Percentiles rank a stretch among this genome's conserved stretches.
These are phyloP conservation scores for Spizaetus ornatus DNA, from an alignment of 2,113 vertebrate genomes.

Conservation along the genomic window DNA sequence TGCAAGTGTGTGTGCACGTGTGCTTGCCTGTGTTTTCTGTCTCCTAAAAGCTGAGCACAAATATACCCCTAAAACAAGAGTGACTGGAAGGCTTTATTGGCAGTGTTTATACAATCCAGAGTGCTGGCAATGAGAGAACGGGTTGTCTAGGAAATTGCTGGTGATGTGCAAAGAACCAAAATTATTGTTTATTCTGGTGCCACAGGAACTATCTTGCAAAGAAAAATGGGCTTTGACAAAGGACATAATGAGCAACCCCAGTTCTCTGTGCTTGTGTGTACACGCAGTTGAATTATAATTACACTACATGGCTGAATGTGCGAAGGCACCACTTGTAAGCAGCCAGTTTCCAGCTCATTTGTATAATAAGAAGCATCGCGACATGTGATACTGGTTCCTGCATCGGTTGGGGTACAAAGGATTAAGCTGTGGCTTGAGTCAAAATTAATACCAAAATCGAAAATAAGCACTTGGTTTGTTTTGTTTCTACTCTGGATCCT, in stretches of 20 bases:
- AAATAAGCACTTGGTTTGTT: not conserved
- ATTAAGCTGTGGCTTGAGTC: not conserved
- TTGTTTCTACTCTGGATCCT: not conserved
- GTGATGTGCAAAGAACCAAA: not conserved
- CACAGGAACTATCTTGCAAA: not conserved
- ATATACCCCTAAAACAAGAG: not conserved
- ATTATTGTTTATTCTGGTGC: conserved; percentile 29
- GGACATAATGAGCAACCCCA: not conserved
- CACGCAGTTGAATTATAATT: not conserved
- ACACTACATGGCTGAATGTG: not conserved
- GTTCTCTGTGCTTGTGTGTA: not conserved
- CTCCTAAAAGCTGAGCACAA: not conserved
- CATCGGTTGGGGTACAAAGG: not conserved
- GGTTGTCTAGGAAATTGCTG: not conserved
- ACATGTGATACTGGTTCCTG: not conserved
- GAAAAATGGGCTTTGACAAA: conserved; percentile 1
- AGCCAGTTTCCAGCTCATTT: not conserved
- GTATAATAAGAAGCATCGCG: not conserved
- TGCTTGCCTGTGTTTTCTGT: not conserved
- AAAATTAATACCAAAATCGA: not conserved
- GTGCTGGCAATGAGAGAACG: not conserved
- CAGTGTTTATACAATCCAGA: not conserved
- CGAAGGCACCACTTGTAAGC: not conserved
- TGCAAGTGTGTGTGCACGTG: not conserved
- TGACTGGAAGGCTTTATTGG: not conserved